Evolutionary conservation across 2,888 invertebrate species (phyloP).

Genomic region (Oxytorus armatus): DNA sequence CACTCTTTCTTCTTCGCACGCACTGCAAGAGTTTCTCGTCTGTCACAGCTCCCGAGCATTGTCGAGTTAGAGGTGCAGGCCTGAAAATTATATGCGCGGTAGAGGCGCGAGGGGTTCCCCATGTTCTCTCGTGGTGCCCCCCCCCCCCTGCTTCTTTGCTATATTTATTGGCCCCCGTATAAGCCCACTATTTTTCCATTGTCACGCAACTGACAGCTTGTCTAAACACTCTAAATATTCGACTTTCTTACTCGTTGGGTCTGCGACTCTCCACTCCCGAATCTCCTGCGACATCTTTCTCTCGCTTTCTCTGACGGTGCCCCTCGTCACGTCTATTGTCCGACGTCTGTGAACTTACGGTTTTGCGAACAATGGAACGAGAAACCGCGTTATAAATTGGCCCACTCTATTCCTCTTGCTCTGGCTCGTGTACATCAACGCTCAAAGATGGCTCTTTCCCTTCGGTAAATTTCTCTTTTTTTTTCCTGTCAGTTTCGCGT

Average conservation of each 20-base stretch:
- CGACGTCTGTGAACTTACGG: constrained; percentile 67
- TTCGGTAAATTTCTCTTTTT: constrained; percentile 25
- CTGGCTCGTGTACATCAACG: constrained; percentile 59
- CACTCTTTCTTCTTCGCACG: neutral
- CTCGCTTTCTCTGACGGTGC: constrained; percentile 15
- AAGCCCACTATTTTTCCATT: constrained; percentile 72
- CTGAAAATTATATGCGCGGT: constrained; percentile 24
- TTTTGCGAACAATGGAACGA: constrained; percentile 75
- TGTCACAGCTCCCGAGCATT: neutral
- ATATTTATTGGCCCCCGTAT: constrained; percentile 71
- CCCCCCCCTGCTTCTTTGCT: constrained; percentile 55
- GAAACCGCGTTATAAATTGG: constrained; percentile 75
- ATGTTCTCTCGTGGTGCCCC: constrained; percentile 28
- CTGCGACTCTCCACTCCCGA: constrained; percentile 42
- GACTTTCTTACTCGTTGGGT: constrained; percentile 69
- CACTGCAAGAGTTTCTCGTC: constrained; percentile 7
- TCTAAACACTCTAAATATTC: constrained; percentile 80
- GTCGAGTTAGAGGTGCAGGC: no score
- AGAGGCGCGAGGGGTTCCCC: constrained; percentile 23
- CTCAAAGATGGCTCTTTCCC: constrained; percentile 49
- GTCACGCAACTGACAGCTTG: constrained; percentile 77
- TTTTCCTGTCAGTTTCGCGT: constrained; percentile 3
- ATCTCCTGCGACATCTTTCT: constrained; percentile 48
- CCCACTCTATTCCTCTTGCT: constrained; percentile 51
- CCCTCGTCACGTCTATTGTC: constrained; percentile 49